Base-by-base conservation (phyloP, 2,113 vertebrate species). In the Dasyurus viverrinus region DNA sequence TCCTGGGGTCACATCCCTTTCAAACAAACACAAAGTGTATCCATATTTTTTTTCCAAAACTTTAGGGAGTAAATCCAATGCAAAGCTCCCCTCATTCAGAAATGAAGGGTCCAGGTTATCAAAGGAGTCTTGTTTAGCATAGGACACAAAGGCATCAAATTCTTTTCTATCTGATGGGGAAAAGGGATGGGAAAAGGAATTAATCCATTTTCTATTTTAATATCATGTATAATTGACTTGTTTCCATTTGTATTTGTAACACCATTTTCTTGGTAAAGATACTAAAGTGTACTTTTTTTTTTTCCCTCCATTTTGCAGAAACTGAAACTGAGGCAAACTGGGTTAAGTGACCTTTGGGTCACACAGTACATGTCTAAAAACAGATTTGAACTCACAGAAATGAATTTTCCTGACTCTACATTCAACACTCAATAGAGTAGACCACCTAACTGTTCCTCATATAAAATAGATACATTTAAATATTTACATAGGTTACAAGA, bases 71-170 rank as follows among this genome's bases (percentile, higher is more conserved):
- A 99, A 90, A 6, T 98, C 98, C 96, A 99, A 89, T 16, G 99
- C 99, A 98, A 99, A 98, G 91, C 89, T 95, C 68, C 98, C 98
- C 90, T 99, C 99, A 42, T 36, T 95, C 68, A 96, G 92, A 68
- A 93, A 94, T 4, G 95, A 12, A 1, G 95, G 53, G 53, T 89
- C 53, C 42, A 94, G 95, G 24, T 4, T 96, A 89, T 95, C 97
- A 89, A 94, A 93, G 89, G 94, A 94, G 30, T 93, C 93, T 36
- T 91, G 42, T 97, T 98, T 99, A 42, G 98, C 99, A 76, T 98
- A 99, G 0, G 99, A 99, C 92, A 99, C 97, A 93, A 99, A 99
- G 0, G 99, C 99, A 91, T 99, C 99, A 89, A 99, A 99, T 93
- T 99, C 98, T 96, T 99, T 99, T 47, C 98, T 96, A 91, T 98